Evolutionary conservation across 1,140 invertebrate genomes (phyloP), one percentile per base, ranked within the genome.

Genomic region (Drosophila mauritiana): DNA sequence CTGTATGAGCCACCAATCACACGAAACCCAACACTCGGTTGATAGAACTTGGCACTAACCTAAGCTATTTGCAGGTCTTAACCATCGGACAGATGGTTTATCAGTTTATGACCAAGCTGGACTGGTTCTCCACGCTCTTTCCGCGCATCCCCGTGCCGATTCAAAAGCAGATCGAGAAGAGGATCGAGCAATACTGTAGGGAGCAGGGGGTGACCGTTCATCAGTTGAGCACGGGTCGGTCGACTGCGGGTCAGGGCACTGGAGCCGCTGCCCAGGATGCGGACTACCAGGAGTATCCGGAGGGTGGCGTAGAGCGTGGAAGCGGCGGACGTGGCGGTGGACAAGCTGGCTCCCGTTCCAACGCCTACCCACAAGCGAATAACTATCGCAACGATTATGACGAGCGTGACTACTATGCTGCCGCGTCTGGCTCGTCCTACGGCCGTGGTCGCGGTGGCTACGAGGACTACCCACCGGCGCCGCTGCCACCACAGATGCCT

Each of bases 111-210:
- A 97, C 97, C 27, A 99, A 99, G 92, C 93, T 99, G 45, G 98
- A 99, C 85, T 99, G 98, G 98, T 99, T 98, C 93, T 98, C 97
- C 3, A 99, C 99, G 6, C 93, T 99, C 12, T 99, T 99, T 92
- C 99, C 99, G 1, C 94, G 99, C 72, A 99, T 99, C 93, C 99
- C 99, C n/a, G 98, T 99, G 37, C 98, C 98, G 13, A 99, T 99
- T 80, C 98, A 99, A 93, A 98, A 97, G 91, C 96, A 96, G 91
- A 94, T 97, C 67, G 96, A 98, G 90, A 95, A 95, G 84, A 95
- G 94, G 82, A 92, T 96, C 63, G 93, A 94, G 55, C 94, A 95
- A 22, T 92, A 92, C 73, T 91, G 86, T 40, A 78, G 90, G 5
- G 77, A 88, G 20, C 78, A 92, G 69, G 72, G 72, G 46, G 57